Base-by-base conservation (phyloP, 2,113 vertebrate genomes). In the Bufo bufo region DNA sequence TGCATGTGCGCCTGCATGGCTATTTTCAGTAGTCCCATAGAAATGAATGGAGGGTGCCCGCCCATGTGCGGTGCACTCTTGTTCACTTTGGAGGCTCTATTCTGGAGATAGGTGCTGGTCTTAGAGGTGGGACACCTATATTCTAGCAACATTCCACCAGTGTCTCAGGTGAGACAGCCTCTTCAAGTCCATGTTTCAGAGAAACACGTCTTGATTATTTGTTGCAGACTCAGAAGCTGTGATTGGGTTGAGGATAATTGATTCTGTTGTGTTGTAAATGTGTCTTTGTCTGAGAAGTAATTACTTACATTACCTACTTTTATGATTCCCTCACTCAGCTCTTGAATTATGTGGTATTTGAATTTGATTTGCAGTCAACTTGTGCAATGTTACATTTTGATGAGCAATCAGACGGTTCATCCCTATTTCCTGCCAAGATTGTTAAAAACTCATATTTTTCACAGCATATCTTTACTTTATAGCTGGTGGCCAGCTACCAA, bases 211-310 rank as follows among this genome's bases (percentile, higher is more conserved):
- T 50, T 82, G 45, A 85, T n/a, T 61, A 61, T 56, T 82, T 66
- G 82, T 65, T 61, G 43, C 50, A 82, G 20, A 77, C 90, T 90
- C 85, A 85, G 85, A 89, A 82, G 81, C 69, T 83, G 81, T 83
- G 81, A 61, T 66, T 66, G 61, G 81, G 81, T 66, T 66, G 61
- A 43, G 7, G 58, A 82, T 82, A 66, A 23, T 66, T 83, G 81
- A 83, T 82, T 47, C 59, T 82, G 80, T 45, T 72, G 3, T 83
- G 20, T 43, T 83, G 61, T 79, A 58, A 33, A 54, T 33, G 77
- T 82, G 81, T 83, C 61, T 83, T 82, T 82, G 56, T 80, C 54
- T 61, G 14, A 81, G 56, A 80, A 23, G 33, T 81, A 43, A 33
- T 81, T 65, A 61, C 58, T 80, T n/a, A 58, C 54, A 33, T 81